Evolutionary conservation across 2,113 vertebrate species (phyloP), one percentile per base, ranked within the genome.

Genomic region (Xiphophorus maculatus): DNA sequence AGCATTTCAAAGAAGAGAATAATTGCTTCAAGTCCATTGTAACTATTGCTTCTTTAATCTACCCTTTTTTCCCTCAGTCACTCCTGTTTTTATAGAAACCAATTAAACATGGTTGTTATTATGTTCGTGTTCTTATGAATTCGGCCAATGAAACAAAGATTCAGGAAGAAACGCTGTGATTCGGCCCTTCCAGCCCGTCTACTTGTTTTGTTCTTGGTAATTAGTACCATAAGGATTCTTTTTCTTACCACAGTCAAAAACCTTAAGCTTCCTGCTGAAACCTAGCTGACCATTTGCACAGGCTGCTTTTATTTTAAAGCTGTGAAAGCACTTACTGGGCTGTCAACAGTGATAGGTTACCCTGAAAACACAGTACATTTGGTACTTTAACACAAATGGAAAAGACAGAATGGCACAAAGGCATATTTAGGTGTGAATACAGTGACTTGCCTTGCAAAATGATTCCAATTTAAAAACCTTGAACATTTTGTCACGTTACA

Each of bases 11-110:
- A 90, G 84, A 68, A 12, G 48, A 8, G 66, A 79, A 76, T 89
- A 88, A 90, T 86, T 84, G 75, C 80, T 89, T 89, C 87, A 90
- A 87, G 85, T 90, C 67, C 74, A 84, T 81, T 74, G 69, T 80
- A 91, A 89, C 88, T 86, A 79, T 76, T 89, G 74, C 28, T 72
- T 82, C 75, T 86, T 89, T 85, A 89, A 90, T 89, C 74, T 81
- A 63, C 42, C 73, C 69, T 69, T 69, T 42, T 29, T 48, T 79
- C 64, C 28, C 65, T 75, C 0, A 69, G 72, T 75, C 0, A 67
- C 74, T 87, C 71, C 48, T 58, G 61, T 71, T 89, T 86, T 89
- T 77, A 75, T 65, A 44, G 77, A 68, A 7, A 77, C 73, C 75
- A 85, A 80, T 85, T 80, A 88, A 86, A 79, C 66, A 77, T 22